Conservation (phyloP, 1,140 invertebrate genomes). For the Drosophila hydei region DNA sequence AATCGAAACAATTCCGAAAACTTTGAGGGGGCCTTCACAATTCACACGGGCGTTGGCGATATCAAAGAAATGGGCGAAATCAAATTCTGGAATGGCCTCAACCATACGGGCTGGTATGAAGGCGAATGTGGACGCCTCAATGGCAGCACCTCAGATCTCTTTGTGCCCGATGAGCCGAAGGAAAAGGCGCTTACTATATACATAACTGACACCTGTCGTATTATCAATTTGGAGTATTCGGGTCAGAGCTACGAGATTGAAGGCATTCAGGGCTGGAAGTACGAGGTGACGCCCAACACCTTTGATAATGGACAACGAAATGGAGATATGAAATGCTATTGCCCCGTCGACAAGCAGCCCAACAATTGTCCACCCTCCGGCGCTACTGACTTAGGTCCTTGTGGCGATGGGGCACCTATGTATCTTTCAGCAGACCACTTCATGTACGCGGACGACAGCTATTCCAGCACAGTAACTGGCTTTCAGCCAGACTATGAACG, state of each 20-base stretch:
- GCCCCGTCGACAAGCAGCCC: conserved; percentile 69
- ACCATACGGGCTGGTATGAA: conserved; percentile 85
- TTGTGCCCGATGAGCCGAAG: conserved; percentile 87
- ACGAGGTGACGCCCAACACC: conserved; percentile 85
- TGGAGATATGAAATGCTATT: conserved; percentile 86
- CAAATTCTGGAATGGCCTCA: conserved; percentile 88
- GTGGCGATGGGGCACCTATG: conserved; percentile 89
- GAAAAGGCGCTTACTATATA: conserved; percentile 87
- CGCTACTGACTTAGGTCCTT: conserved; percentile 87
- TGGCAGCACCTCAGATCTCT: conserved; percentile 91
- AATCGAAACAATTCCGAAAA: conserved; percentile 89
- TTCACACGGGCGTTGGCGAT: conserved; percentile 88
- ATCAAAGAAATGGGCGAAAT: conserved; percentile 88
- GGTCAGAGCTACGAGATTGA: conserved; percentile 71
- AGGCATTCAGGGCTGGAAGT: conserved; percentile 87
- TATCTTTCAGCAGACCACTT: conserved; percentile 94
- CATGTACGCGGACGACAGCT: conserved; percentile 89
- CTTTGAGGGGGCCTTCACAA: conserved; percentile 90
- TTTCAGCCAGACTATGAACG: conserved; percentile 88
- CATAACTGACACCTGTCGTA: conserved; percentile 89
- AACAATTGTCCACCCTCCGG: conserved; percentile 84
- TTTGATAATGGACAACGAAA: conserved; percentile 89
- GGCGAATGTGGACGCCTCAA: conserved; percentile 87
- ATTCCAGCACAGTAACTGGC: conserved; percentile 87
- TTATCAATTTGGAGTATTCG: conserved; percentile 83